Percentiles rank a stretch among this genome's conserved stretches.
These are phyloP conservation scores for Parazoanthus atlanticus DNA, from an alignment of 92 coral and sea anemone species.

Conservation along the genomic window DNA sequence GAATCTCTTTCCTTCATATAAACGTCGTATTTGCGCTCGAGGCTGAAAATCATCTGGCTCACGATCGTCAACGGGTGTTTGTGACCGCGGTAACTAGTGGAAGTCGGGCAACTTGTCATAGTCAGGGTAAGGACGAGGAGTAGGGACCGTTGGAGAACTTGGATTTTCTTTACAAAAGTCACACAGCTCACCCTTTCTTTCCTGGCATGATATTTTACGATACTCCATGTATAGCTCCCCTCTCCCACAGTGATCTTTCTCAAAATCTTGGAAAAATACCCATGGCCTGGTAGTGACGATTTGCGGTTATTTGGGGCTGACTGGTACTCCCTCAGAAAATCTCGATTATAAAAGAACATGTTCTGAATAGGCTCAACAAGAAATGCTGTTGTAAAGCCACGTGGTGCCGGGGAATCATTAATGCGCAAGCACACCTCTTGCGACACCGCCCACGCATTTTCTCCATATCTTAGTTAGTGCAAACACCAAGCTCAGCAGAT, in stretches of 20 bases:
- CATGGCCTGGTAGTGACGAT: slow-evolving; percentile 45
- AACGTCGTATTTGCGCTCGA: neutral
- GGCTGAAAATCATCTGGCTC: slow-evolving; percentile 4
- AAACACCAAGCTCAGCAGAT: slow-evolving; percentile 38
- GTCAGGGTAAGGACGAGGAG: neutral
- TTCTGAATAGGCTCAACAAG: slow-evolving; percentile 40
- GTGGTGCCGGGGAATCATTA: slow-evolving; percentile 58
- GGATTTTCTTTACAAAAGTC: slow-evolving; percentile 50
- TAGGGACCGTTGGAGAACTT: slow-evolving; percentile 47
- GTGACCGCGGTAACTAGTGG: neutral
- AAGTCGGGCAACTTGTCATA: too few relatives aligned
- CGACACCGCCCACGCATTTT: slow-evolving; percentile 55
- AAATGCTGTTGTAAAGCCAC: slow-evolving; percentile 49
- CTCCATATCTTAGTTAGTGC: slow-evolving; percentile 43
- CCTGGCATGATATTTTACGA: slow-evolving; percentile 47
- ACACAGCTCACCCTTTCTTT: slow-evolving; percentile 48
- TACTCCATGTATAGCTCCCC: slow-evolving; percentile 25
- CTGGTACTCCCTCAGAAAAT: slow-evolving; percentile 52
- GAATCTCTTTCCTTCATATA: neutral
- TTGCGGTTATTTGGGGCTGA: slow-evolving; percentile 47
- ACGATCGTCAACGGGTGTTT: slow-evolving; percentile 1
- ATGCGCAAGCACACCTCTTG: slow-evolving; percentile 46
- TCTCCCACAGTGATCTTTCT: too few relatives aligned
- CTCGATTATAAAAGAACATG: neutral
- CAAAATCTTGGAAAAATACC: slow-evolving; percentile 42